Evolutionary conservation across 2,113 vertebrate species (phyloP).

Genomic region (Symphodus melops): DNA sequence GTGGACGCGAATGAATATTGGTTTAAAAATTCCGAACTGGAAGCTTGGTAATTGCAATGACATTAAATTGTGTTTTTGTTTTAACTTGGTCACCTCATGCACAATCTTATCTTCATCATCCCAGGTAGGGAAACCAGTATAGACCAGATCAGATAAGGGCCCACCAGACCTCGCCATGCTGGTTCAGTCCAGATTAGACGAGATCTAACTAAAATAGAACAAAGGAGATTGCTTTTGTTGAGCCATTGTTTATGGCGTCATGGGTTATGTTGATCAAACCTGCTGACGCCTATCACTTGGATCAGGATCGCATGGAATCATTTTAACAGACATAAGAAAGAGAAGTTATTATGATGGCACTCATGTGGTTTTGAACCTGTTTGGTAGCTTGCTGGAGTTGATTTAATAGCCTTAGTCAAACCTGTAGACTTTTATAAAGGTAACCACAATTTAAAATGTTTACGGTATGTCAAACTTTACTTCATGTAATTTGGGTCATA

Average conservation of each 20-base stretch:
- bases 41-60: neutral
- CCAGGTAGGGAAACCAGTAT: neutral
- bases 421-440: too few species aligned
- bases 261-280: constrained; percentile 13
- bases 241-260: constrained; percentile 6
- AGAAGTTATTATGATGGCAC: neutral
- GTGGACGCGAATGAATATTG: neutral
- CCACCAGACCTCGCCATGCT: constrained; percentile 1
- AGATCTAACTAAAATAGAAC: neutral
- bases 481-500: too few species aligned
- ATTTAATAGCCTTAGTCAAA: neutral
- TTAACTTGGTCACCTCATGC: neutral
- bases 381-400: neutral
- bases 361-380: neutral
- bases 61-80: neutral
- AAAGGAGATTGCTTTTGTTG: neutral
- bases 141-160: constrained; percentile 21
- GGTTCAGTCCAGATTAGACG: constrained; percentile 1
- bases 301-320: neutral
- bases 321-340: neutral
- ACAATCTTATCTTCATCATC: neutral
- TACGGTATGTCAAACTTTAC: too few species aligned
- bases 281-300: constrained; percentile 2
- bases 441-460: too few species aligned
- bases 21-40: neutral